These are phyloP conservation scores for Neoaliturus tenellus DNA, from an alignment of 2,888 invertebrate species.

Conservation along the genomic window DNA sequence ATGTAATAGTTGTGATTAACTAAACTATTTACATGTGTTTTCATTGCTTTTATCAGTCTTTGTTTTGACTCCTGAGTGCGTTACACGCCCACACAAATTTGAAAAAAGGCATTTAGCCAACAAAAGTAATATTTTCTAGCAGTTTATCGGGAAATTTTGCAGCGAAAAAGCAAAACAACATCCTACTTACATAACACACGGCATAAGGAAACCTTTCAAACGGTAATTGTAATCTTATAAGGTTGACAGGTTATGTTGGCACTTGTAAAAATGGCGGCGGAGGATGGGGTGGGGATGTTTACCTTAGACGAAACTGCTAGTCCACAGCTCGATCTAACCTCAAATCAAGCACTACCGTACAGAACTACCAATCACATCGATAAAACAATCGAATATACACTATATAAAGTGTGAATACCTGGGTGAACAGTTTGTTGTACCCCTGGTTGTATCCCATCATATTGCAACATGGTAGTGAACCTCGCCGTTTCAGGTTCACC, in stretches of 20 bases:
- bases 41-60: neutral
- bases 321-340: neutral
- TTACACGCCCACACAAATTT: neutral
- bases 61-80: conserved; percentile 2
- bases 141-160: neutral
- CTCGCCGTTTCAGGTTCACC: conserved; percentile 71
- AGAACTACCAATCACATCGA: neutral
- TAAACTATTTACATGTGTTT: neutral
- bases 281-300: conserved; percentile 34
- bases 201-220: conserved; percentile 28
- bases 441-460: conserved; percentile 88
- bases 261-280: conserved; percentile 25
- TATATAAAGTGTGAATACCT: no score
- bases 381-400: neutral
- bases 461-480: conserved; percentile 77
- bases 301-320: conserved; percentile 10
- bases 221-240: conserved; percentile 38
- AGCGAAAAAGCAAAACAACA: neutral
- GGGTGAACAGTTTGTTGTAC: conserved; percentile 90
- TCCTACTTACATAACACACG: neutral
- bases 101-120: neutral
- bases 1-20: no score
- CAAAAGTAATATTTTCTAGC: neutral
- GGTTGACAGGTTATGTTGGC: conserved; percentile 38
- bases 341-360: neutral